A percentile compares a stretch with the other conserved stretches of the same genome.
Conservation (phyloP, 2,888 invertebrate genomes). For the Drosophila setosimentum region DNA sequence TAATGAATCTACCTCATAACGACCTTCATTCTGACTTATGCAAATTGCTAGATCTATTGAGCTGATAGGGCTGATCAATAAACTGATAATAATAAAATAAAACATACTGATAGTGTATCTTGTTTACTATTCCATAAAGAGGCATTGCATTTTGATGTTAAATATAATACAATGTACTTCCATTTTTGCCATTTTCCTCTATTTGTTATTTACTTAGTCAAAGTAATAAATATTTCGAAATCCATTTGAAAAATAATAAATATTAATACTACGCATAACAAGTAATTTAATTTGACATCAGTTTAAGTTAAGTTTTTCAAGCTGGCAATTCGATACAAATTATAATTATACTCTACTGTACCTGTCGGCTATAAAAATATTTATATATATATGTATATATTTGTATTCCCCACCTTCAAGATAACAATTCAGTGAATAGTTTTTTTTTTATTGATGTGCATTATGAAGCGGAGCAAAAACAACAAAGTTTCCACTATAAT, state of each 20-base stretch:
- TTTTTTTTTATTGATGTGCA: conserved; percentile 3
- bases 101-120: conserved; percentile 3
- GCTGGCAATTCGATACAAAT: neutral
- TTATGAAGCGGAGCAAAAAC: neutral
- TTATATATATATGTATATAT: neutral
- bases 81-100: conserved; percentile 6
- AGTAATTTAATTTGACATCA: neutral
- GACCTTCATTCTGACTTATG: neutral
- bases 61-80: conserved; percentile 14
- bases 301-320: neutral
- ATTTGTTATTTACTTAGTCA: neutral
- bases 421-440: neutral
- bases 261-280: neutral
- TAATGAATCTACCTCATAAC: neutral
- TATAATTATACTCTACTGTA: neutral
- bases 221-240: neutral
- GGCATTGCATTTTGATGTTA: neutral
- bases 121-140: neutral
- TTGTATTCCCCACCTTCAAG: conserved; percentile 1
- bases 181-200: neutral
- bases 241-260: neutral
- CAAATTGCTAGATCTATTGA: neutral
- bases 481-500: conserved; percentile 2
- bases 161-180: neutral
- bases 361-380: neutral